Evolutionary conservation across 2,888 invertebrate species (phyloP).

Genomic region (Cloeon dipterum): DNA sequence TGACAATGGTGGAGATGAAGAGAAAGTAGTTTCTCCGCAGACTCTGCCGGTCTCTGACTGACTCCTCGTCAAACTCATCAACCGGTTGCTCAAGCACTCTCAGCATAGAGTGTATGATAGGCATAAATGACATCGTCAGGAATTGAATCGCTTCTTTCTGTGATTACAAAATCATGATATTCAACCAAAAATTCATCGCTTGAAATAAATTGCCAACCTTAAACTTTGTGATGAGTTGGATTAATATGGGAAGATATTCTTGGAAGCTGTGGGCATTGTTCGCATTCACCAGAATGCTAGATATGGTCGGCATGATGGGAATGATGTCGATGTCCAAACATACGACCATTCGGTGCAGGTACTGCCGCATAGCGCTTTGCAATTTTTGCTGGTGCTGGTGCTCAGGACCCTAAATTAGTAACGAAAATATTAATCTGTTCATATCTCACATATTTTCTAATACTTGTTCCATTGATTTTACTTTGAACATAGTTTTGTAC

Average conservation of each 20-base stretch:
- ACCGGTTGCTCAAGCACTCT: constrained; percentile 17
- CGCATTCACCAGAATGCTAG: constrained; percentile 21
- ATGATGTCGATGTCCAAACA: constrained; percentile 28
- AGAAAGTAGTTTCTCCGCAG: constrained; percentile 23
- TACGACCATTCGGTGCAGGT: constrained; percentile 29
- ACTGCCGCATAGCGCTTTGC: constrained; percentile 25
- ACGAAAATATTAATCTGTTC: too few species aligned
- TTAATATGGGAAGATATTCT: constrained; percentile 29
- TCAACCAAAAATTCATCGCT: too few species aligned
- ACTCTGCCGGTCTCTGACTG: constrained; percentile 19
- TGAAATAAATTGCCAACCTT: too few species aligned
- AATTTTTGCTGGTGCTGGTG: constrained; percentile 9
- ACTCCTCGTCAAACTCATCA: constrained; percentile 22
- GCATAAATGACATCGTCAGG: constrained; percentile 23
- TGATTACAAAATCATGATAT: too few species aligned
- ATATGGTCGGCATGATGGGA: constrained; percentile 23
- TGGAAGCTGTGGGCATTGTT: constrained; percentile 13
- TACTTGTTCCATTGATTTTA: too few species aligned
- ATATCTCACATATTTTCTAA: too few species aligned
- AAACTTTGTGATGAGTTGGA: constrained; percentile 29
- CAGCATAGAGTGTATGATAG: constrained; percentile 20
- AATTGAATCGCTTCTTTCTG: constrained; percentile 24
- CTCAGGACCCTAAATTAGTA: too few species aligned
- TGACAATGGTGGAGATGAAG: constrained; percentile 23
- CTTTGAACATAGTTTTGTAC: too few species aligned